These are phyloP conservation scores for Saguinus imperator DNA, from an alignment of 2,113 vertebrate genomes.

Conservation along the genomic window DNA sequence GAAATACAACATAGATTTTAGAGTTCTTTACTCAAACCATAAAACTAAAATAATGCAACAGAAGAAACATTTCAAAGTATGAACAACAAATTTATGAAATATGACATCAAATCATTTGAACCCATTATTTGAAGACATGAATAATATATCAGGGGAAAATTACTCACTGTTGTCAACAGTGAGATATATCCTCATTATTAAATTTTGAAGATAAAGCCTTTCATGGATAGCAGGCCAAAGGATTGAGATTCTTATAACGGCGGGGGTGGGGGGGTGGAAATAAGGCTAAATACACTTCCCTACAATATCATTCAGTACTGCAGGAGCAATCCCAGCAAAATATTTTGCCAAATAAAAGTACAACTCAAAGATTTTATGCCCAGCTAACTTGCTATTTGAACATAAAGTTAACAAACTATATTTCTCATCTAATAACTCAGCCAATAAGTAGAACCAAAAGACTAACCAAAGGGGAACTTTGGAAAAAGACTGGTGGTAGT, in stretches of 20 bases:
- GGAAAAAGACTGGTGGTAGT: neutral
- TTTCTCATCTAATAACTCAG: neutral
- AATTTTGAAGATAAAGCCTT: neutral
- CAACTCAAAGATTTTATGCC: neutral
- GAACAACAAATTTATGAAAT: neutral
- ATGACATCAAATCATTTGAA: neutral
- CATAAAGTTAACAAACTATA: neutral
- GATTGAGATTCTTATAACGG: neutral
- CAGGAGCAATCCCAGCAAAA: neutral
- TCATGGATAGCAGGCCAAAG: neutral
- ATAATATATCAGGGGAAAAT: neutral
- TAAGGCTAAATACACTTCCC: neutral
- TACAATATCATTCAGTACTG: neutral
- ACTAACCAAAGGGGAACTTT: neutral
- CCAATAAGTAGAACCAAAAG: neutral
- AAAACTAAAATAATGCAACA: neutral
- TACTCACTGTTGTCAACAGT: neutral
- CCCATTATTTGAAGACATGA: neutral
- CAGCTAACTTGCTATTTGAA: neutral
- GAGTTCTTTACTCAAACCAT: neutral
- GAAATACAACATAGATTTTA: neutral
- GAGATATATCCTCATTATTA: neutral
- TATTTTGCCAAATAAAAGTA: neutral
- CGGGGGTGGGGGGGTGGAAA: neutral
- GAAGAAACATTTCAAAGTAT: neutral